Conservation (phyloP, 2,113 vertebrate genomes). For the Odocoileus virginianus region DNA sequence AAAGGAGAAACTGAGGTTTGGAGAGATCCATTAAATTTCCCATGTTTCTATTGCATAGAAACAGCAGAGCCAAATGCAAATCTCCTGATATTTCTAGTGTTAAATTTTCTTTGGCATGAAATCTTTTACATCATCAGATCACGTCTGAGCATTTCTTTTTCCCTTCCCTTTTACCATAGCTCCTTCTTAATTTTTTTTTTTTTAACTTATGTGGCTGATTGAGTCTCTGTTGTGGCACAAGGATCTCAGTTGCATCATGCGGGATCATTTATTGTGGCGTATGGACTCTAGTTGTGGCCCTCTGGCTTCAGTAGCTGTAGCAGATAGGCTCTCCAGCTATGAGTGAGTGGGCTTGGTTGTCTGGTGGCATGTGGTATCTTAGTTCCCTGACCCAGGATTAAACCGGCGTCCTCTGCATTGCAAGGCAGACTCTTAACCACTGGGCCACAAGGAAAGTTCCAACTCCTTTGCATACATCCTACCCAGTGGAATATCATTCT, state of each 20-base stretch:
- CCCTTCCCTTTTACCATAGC: accelerated
- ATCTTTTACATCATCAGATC: neutral
- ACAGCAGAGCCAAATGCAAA: neutral
- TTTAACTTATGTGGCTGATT: neutral
- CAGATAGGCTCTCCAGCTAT: neutral
- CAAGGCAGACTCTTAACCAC: neutral
- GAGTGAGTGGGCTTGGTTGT: neutral
- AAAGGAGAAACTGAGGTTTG: neutral
- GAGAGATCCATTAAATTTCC: neutral
- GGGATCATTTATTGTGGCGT: neutral
- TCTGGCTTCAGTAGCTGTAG: neutral
- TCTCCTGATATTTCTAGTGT: neutral
- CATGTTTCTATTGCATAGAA: neutral
- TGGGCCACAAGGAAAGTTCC: neutral
- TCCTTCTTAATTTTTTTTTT: neutral
- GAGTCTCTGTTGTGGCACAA: accelerated
- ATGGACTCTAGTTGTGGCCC: neutral
- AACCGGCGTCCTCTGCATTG: accelerated
- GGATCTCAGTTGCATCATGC: neutral
- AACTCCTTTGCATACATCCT: neutral
- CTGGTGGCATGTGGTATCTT: neutral
- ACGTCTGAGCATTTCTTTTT: neutral
- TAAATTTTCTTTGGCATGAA: neutral
- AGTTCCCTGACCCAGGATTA: neutral
- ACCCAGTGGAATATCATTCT: neutral